phyloP scores from a whole-genome alignment of 2,888 invertebrate species.

The Netelia fuscicornis region DNA sequence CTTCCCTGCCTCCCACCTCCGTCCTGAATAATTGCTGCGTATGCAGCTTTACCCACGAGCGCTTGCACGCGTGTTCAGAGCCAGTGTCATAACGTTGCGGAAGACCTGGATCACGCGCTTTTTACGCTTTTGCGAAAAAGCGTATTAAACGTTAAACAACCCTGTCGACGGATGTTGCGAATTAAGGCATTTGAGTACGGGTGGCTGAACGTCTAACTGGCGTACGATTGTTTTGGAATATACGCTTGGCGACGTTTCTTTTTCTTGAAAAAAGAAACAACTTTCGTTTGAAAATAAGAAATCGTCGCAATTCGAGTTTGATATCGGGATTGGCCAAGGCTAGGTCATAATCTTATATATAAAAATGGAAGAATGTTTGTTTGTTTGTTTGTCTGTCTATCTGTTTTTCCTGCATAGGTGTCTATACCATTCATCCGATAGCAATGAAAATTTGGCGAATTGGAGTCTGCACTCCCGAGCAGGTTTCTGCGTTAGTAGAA shows the following conservation, averaged over 20 bases:
- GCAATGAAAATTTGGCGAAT: too few relatives aligned
- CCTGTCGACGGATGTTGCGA: constrained; percentile 36
- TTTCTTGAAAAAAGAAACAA: constrained; percentile 5
- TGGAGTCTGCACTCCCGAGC: too few relatives aligned
- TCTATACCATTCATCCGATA: too few relatives aligned
- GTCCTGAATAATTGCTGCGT: constrained; percentile 27
- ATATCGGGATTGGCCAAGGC: too few relatives aligned
- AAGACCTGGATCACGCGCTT: constrained; percentile 15
- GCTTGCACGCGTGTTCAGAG: constrained; percentile 13
- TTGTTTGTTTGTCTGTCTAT: too few relatives aligned
- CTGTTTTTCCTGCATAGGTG: too few relatives aligned
- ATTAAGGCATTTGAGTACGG: constrained; percentile 41
- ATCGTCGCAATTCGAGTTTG: too few relatives aligned
- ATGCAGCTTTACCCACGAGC: constrained; percentile 18
- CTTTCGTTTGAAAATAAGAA: constrained; percentile 51
- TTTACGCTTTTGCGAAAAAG: constrained; percentile 14
- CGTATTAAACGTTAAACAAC: constrained; percentile 42
- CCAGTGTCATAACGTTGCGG: neutral
- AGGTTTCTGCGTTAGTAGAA: too few relatives aligned
- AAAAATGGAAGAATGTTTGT: too few relatives aligned
- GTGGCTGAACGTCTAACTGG: neutral
- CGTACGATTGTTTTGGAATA: too few relatives aligned
- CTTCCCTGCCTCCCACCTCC: constrained; percentile 21
- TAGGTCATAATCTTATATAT: too few relatives aligned
- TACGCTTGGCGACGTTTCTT: too few relatives aligned